Base-by-base conservation (phyloP, 2,888 invertebrate species). In the Pollenia griseotomentosa region DNA sequence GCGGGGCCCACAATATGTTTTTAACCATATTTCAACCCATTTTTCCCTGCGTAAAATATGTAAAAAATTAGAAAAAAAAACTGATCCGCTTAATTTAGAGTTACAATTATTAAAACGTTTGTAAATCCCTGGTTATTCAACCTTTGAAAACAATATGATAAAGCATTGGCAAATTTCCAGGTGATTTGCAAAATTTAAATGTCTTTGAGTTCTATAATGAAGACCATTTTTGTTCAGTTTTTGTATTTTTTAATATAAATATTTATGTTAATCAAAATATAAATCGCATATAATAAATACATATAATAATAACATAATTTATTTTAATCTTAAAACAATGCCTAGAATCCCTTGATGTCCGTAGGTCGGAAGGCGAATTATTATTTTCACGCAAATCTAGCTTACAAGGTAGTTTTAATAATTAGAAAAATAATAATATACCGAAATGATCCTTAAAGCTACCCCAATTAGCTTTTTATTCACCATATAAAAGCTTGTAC, bases 281-380 rank as follows among this genome's bases (percentile, higher is more conserved):
- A 51, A 0, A 33, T 68, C 1, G 33, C 51, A 68, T 33, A 33
- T 33, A 33, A 33, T n/a, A 14, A 42, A n/a, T n/a, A 23, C 19
- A 66, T 51, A 73, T 61, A 68, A 51, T 66, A 71, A 57, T 79
- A 53, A 81, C 9, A 71, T 74, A 51, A 79, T 83, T 82, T 48
- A 16, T 68, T 80, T 86, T 87, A 73, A 75, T 68, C 66, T 88
- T 73, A 79, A 75, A 86, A 68, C 68, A 65, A 71, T 80, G 80
- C 44, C 55, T 66, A 93, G 93, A 93, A 92, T 91, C 90, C 82
- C 79, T 87, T 75, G 89, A 89, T 89, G 93, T 92, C 90, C 93
- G 92, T 86, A 93, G 91, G 90, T 93, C 93, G 77, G 93, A 93
- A 78, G 93, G 92, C 89, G 93, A 93, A 89, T 89, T 93, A 86